Base-by-base conservation (phyloP, 2,888 invertebrate genomes). In the Tetranychus piercei region DNA sequence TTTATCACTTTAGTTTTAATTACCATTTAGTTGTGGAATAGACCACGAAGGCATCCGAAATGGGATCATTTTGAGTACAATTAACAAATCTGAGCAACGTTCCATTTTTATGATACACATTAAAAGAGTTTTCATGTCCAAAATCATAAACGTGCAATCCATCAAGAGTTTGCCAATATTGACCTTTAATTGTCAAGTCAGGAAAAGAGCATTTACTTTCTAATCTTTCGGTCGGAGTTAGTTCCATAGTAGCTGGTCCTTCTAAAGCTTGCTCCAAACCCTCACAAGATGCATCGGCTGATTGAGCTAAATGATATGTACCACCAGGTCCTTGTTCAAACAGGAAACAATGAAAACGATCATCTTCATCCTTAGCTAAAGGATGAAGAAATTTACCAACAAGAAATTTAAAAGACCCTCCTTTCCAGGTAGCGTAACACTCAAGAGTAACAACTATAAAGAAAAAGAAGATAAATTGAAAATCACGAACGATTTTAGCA, bases 391-490 rank as follows among this genome's bases (percentile, higher is more conserved):
- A 87, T 83, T 91, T 89, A 74, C 93, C 93, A 75, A 94, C 92
- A 78, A 94, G 86, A 84, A 92, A 94, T 76, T 92, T 87, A 74
- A 91, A 88, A 81, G 92, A 92, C 75, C 94, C 93, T 82, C 94
- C 94, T 84, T 93, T 93, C 94, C 94, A 94, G 75, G 89, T 89
- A 6, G 93, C 94, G 79, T 93, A 84, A 81, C 94, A 94, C 81
- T 92, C 91, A 74, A 94, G 85, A 82, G 93, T 92, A 83, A 93
- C 93, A 79, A 91, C 93, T 80, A 77, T 5, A 75, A 70, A 55
- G 55, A 71, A 20, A 73, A 73, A 66, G 11, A 66, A 74, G 1
- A 34, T 4, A 34, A 34, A 34, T 34, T 34, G 34, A 34, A 4
- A 34, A 34, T 34, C 34, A 34, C 34, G 34, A 34, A 34, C 34